A percentile compares a stretch with the other conserved stretches of the same genome.
Conservation (phyloP, 1,140 invertebrate species). For the Sycophaga agraensis region DNA sequence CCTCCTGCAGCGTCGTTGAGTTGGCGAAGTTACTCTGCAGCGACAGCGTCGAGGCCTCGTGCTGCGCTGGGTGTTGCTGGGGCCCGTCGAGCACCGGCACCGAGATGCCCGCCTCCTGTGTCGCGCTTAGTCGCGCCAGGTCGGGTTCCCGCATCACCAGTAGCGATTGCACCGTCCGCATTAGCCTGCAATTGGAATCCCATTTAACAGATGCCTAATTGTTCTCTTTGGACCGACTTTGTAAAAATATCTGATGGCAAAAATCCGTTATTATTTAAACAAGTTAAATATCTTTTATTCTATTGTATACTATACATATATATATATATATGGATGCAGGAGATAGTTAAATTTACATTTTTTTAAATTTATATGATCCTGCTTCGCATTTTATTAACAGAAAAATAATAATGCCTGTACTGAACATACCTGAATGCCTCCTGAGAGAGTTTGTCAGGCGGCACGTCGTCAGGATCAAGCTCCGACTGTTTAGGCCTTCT, state of each 20-base stretch:
- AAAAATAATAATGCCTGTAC: too few species aligned
- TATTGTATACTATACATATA: too few species aligned
- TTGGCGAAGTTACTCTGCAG: conserved; percentile 40
- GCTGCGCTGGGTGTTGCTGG: too few species aligned
- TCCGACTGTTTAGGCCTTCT: conserved; percentile 43
- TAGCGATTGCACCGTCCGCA: conserved; percentile 68
- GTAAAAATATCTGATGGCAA: too few species aligned
- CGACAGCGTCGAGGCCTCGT: conserved; percentile 30
- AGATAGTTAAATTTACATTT: too few species aligned
- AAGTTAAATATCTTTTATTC: too few species aligned
- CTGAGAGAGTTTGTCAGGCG: conserved; percentile 68
- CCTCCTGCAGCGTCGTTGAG: conserved; percentile 35
- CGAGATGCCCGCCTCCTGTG: conserved; percentile 35
- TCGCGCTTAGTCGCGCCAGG: conserved; percentile 52
- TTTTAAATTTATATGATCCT: too few species aligned
- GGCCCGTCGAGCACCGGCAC: background rate
- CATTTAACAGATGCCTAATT: too few species aligned
- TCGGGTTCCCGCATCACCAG: conserved; percentile 67
- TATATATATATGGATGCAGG: too few species aligned
- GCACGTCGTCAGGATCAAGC: conserved; percentile 55
- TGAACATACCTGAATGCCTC: conserved; percentile 62
- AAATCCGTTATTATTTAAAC: too few species aligned
- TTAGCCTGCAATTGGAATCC: conserved; percentile 48
- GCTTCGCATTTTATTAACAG: too few species aligned
- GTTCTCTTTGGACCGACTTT: too few species aligned